Evolutionary conservation across 2,113 vertebrate species (phyloP).

Genomic region (Oenanthe oenanthe): DNA sequence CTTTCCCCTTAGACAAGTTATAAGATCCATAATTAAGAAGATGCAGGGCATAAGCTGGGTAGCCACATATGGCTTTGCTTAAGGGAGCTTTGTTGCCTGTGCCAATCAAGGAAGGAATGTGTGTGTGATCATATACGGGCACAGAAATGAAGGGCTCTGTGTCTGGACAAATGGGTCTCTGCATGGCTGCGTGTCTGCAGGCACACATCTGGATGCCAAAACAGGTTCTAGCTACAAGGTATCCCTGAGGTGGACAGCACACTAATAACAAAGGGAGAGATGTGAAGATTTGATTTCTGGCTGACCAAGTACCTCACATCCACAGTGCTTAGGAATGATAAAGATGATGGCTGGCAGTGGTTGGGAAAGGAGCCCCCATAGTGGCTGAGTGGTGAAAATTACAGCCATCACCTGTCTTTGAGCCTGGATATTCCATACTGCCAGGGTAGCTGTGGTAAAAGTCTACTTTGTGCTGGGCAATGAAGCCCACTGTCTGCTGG

Average conservation of each 20-base stretch:
- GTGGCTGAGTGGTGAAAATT: conserved; percentile 30
- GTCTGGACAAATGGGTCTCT: not conserved
- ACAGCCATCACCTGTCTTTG: conserved; percentile 32
- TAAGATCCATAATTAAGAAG: not conserved
- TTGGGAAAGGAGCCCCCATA: not conserved
- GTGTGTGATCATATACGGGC: accelerated
- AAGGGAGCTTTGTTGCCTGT: not conserved
- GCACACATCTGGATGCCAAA: not conserved
- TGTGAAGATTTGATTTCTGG: not conserved
- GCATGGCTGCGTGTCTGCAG: not conserved
- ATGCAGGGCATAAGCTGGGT: not conserved
- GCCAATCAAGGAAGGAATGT: not conserved
- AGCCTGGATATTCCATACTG: conserved; percentile 13
- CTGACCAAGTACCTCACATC: not conserved
- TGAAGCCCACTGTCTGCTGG: conserved; percentile 60
- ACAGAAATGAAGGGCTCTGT: not conserved
- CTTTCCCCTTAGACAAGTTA: not conserved
- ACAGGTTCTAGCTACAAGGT: not conserved
- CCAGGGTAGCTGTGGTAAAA: conserved; percentile 57
- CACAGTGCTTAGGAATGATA: conserved; percentile 45
- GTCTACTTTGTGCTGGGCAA: conserved; percentile 66
- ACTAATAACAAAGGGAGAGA: not conserved
- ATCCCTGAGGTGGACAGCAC: not conserved
- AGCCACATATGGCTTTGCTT: not conserved
- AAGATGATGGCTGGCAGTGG: conserved; percentile 12